phyloP scores from a whole-genome alignment of 2,888 invertebrate genomes.

The Andrena flavipes region DNA sequence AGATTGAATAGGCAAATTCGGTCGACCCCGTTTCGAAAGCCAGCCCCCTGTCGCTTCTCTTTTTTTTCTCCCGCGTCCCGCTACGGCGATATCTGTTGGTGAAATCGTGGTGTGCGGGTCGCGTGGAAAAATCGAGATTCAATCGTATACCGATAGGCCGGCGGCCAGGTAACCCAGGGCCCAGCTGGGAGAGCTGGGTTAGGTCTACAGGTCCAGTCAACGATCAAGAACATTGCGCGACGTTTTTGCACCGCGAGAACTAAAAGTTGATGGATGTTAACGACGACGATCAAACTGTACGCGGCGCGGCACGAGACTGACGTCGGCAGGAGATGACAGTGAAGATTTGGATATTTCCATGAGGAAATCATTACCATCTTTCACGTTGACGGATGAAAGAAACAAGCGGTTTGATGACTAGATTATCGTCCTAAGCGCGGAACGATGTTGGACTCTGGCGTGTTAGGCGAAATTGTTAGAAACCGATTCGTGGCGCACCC shows the following conservation, averaged over 20 bases:
- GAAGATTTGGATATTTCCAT: no score
- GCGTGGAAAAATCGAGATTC: conserved; percentile 62
- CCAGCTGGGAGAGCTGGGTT: conserved; percentile 3
- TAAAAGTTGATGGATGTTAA: not conserved
- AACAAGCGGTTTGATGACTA: no score
- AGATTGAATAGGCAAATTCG: conserved; percentile 58
- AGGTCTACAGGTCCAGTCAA: conserved; percentile 21
- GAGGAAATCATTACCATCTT: no score
- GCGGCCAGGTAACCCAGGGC: conserved; percentile 49
- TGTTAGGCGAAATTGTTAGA: not conserved
- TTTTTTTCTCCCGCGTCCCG: conserved; percentile 16
- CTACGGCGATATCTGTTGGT: conserved; percentile 13
- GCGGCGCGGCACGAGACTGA: no score
- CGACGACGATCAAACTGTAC: no score
- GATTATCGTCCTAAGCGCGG: no score
- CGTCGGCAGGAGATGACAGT: no score
- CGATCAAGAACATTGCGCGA: not conserved
- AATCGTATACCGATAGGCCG: conserved; percentile 57
- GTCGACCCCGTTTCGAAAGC: conserved; percentile 59
- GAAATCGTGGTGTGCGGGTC: conserved; percentile 25
- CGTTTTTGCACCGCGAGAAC: not conserved
- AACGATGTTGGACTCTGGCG: no score
- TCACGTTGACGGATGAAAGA: no score
- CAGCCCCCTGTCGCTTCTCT: not conserved
- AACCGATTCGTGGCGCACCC: conserved; percentile 19